phyloP scores from a whole-genome alignment of 2,113 vertebrate genomes.

The Chaetops frenatus region DNA sequence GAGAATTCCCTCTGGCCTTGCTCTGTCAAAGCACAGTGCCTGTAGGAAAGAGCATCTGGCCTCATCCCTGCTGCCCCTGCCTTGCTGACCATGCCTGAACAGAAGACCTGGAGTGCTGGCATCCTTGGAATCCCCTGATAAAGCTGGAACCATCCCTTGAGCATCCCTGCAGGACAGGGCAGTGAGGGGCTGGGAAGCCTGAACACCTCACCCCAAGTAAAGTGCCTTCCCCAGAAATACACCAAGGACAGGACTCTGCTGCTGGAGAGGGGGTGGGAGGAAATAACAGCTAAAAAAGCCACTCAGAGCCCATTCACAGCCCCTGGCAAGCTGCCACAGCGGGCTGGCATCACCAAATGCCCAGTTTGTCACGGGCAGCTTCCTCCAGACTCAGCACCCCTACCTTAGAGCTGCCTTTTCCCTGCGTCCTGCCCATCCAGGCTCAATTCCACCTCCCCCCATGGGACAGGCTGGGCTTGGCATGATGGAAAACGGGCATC shows the following conservation, averaged over 20 bases:
- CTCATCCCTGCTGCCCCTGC: neutral
- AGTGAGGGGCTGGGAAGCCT: neutral
- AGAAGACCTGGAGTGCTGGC: neutral
- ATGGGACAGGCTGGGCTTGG: neutral
- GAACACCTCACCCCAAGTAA: neutral
- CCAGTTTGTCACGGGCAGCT: neutral
- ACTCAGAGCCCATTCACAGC: neutral
- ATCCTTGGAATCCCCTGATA: neutral
- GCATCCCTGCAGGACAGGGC: neutral
- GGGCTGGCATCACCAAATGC: neutral
- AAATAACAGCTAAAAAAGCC: neutral
- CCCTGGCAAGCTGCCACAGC: neutral
- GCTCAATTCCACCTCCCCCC: neutral
- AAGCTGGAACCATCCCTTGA: neutral
- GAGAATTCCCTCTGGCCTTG: neutral
- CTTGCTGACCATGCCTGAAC: neutral
- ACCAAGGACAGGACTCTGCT: neutral
- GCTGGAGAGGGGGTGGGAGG: neutral
- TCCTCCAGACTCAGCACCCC: neutral
- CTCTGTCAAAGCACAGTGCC: neutral
- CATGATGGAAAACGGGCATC: accelerated
- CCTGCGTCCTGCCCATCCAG: neutral
- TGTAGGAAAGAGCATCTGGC: conserved; percentile 14
- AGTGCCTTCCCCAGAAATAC: neutral
- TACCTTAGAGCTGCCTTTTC: neutral